Evolutionary conservation across 2,113 vertebrate species (phyloP).

Genomic region (Pseudopodoces humilis): DNA sequence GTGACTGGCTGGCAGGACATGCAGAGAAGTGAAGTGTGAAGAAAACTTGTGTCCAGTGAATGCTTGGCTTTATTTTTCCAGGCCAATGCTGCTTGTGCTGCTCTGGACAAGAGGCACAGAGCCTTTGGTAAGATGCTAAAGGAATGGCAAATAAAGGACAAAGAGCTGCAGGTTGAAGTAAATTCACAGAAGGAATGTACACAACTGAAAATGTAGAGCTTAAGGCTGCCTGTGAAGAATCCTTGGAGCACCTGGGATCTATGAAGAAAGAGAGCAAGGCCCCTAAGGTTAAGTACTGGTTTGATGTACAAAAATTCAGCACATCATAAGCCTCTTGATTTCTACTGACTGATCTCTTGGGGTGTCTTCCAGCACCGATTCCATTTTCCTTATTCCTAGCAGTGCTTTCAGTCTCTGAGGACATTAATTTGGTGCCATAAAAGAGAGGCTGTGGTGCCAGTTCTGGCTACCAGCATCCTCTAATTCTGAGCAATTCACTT

Average conservation of each 20-base stretch:
- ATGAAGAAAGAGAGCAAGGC: slow-evolving; percentile 73
- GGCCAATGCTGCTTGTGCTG: slow-evolving; percentile 73
- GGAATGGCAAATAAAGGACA: slow-evolving; percentile 76
- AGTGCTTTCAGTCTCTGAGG: not conserved
- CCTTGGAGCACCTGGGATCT: slow-evolving; percentile 67
- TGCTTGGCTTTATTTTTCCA: slow-evolving; percentile 29
- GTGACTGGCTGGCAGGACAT: not conserved
- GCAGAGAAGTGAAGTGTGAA: not conserved
- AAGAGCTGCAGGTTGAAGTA: slow-evolving; percentile 74
- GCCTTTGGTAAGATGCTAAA: slow-evolving; percentile 75
- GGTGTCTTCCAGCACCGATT: not conserved
- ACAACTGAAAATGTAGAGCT: slow-evolving; percentile 77
- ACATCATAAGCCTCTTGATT: not conserved
- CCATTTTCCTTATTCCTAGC: not conserved
- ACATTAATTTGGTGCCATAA: not conserved
- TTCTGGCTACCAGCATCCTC: not conserved
- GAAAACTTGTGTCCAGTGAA: slow-evolving; percentile 11
- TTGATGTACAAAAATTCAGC: not conserved
- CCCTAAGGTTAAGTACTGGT: slow-evolving; percentile 60
- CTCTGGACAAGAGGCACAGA: slow-evolving; percentile 77
- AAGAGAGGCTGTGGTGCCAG: not conserved
- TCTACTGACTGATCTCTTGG: not conserved
- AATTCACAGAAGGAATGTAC: slow-evolving; percentile 75
- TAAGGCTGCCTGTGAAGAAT: slow-evolving; percentile 69
- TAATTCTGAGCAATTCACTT: not conserved